Conservation (phyloP, 2,888 invertebrate genomes). For the Drosophila merina region DNA sequence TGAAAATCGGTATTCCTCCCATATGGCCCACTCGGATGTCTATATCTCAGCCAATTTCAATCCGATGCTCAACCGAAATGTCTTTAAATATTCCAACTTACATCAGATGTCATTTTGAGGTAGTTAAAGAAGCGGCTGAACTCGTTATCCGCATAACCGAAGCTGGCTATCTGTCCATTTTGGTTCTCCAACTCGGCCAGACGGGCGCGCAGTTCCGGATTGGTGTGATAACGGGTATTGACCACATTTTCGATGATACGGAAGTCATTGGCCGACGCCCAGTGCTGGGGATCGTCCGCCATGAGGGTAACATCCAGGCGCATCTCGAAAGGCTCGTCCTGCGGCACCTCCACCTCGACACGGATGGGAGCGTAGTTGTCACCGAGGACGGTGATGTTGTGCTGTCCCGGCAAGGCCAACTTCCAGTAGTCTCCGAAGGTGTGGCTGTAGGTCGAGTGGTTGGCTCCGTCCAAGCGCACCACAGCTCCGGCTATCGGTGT, state of each 20-base stretch:
- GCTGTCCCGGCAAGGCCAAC: constrained; percentile 92
- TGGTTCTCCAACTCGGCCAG: constrained; percentile 89
- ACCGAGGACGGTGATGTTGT: constrained; percentile 90
- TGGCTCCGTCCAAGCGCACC: constrained; percentile 90
- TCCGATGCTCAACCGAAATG: not conserved
- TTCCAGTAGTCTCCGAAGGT: constrained; percentile 96
- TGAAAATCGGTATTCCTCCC: too few species aligned
- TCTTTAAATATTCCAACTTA: constrained; percentile 82
- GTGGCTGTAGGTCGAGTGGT: constrained; percentile 89
- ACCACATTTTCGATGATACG: constrained; percentile 88
- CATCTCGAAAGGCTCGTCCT: constrained; percentile 85
- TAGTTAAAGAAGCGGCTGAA: constrained; percentile 88
- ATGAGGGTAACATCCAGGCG: constrained; percentile 91
- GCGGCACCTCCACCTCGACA: constrained; percentile 82
- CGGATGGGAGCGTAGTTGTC: constrained; percentile 86
- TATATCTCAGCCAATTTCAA: not conserved
- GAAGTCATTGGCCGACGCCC: constrained; percentile 93
- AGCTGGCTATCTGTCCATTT: constrained; percentile 88
- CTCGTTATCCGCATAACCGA: constrained; percentile 88
- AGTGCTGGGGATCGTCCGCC: constrained; percentile 91
- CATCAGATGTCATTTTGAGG: constrained; percentile 90
- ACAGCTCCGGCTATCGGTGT: constrained; percentile 89
- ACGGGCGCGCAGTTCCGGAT: constrained; percentile 87
- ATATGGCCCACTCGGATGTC: too few species aligned
- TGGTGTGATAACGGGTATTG: constrained; percentile 87